These are phyloP conservation scores for Buteo buteo DNA, from an alignment of 2,113 vertebrate genomes.

Conservation along the genomic window DNA sequence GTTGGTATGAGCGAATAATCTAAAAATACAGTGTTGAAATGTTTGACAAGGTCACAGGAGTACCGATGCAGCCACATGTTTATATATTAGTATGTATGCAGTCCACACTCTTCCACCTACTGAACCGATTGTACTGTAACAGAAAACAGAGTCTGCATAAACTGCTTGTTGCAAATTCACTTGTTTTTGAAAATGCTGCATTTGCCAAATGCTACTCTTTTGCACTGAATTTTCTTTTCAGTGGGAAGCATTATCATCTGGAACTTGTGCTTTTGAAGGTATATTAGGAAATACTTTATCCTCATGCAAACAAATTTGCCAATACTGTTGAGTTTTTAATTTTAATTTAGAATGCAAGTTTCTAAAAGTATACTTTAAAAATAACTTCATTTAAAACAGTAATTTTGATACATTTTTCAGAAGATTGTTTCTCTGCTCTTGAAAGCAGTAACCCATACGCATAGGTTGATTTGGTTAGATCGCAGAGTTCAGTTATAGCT, in stretches of 20 bases:
- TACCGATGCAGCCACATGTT: neutral
- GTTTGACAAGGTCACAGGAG: neutral
- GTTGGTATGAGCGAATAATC: slow-evolving; percentile 8
- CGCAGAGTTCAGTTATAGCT: neutral
- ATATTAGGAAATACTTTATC: neutral
- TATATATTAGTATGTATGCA: neutral
- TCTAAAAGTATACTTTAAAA: neutral
- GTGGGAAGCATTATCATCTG: neutral
- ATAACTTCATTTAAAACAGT: neutral
- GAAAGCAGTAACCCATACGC: neutral
- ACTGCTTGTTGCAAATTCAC: neutral
- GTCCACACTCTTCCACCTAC: neutral
- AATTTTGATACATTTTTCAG: neutral
- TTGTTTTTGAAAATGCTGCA: neutral
- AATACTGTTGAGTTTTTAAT: neutral
- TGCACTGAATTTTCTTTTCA: neutral
- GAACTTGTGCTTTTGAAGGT: neutral
- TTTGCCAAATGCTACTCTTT: neutral
- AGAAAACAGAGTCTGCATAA: neutral
- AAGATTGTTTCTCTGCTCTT: neutral
- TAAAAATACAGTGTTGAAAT: slow-evolving; percentile 44
- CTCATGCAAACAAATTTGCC: neutral
- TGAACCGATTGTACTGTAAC: neutral
- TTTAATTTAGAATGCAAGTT: neutral
- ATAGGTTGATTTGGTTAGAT: neutral